Evolutionary conservation across 2,888 invertebrate species (phyloP).

Genomic region (Erebia aethiops): DNA sequence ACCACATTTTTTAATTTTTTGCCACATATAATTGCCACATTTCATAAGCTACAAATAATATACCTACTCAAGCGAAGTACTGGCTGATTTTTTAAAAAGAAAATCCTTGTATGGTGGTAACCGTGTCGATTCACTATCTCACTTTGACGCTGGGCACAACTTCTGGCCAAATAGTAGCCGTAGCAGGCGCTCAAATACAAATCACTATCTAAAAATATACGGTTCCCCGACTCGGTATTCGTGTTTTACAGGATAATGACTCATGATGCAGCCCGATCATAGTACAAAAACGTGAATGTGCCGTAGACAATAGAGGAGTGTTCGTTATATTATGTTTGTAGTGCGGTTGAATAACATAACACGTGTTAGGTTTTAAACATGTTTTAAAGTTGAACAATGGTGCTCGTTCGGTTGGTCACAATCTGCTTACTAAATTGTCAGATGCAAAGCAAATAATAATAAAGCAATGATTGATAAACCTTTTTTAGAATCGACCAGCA

Average conservation of each 20-base stretch:
- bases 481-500: no score
- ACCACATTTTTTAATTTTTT: no score
- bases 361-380: slow-evolving; percentile 28
- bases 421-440: no score
- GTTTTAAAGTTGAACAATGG: background rate
- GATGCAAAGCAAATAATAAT: no score
- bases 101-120: background rate
- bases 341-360: slow-evolving; percentile 26
- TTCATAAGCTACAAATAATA: no score
- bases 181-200: slow-evolving; percentile 57
- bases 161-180: slow-evolving; percentile 42
- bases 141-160: background rate
- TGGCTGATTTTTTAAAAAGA: no score
- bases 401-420: background rate
- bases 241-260: slow-evolving; percentile 76
- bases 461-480: no score
- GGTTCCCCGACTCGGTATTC: slow-evolving; percentile 72
- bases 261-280: slow-evolving; percentile 58
- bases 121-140: slow-evolving; percentile 5
- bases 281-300: slow-evolving; percentile 55
- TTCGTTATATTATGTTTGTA: slow-evolving; percentile 36
- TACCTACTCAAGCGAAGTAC: no score
- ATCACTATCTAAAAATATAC: slow-evolving; percentile 75
- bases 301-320: slow-evolving; percentile 54
- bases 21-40: no score